Evolutionary conservation across 2,113 vertebrate species (phyloP).

Genomic region (Junco hyemalis): DNA sequence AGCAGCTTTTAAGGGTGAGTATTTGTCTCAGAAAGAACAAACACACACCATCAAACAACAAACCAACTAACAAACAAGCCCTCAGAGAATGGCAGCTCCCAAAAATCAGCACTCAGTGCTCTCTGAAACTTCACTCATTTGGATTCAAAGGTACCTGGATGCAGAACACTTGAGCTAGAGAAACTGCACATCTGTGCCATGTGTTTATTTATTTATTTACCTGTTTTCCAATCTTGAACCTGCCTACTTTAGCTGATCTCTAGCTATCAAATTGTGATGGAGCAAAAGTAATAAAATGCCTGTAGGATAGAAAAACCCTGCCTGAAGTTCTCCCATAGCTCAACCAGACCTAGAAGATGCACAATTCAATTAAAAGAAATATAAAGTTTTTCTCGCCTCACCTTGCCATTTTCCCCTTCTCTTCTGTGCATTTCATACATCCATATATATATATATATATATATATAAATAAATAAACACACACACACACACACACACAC

Average conservation of each 20-base stretch:
- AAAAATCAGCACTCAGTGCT: background rate
- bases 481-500: background rate
- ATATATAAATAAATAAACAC: background rate
- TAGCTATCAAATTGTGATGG: conserved; percentile 40
- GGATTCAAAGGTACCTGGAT: background rate
- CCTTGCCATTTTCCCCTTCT: conserved; percentile 10
- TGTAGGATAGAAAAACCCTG: background rate
- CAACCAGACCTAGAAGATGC: background rate
- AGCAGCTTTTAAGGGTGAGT: background rate
- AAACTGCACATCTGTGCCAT: background rate
- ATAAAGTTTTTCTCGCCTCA: conserved; percentile 49
- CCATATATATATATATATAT: background rate
- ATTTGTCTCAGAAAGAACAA: background rate
- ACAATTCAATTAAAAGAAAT: conserved; percentile 41
- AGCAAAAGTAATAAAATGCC: conserved; percentile 39
- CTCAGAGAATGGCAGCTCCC: background rate
- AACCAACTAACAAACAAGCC: background rate
- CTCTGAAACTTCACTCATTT: background rate
- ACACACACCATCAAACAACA: background rate
- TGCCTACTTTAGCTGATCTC: conserved; percentile 50
- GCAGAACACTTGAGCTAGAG: background rate
- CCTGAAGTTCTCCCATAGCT: background rate
- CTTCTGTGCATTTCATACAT: conserved; percentile 37
- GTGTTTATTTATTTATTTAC: conserved; percentile 15
- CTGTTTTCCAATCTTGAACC: conserved; percentile 24